Base-by-base conservation (phyloP, 1,140 invertebrate species). In the Eriocheir sinensis region DNA sequence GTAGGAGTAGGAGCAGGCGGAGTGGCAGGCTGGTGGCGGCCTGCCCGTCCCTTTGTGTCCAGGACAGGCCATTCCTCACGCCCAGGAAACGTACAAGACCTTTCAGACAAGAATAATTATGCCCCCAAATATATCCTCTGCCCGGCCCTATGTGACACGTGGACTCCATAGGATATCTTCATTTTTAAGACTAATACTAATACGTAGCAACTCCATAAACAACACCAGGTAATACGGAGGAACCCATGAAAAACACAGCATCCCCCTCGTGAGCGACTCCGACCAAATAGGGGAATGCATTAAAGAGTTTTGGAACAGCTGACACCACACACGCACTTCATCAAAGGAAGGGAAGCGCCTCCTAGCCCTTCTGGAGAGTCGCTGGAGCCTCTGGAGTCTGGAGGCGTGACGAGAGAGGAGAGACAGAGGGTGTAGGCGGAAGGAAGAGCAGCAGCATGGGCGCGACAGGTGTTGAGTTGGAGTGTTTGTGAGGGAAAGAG, bases 51-150 rank as follows among this genome's bases (percentile, higher is more conserved):
- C 60, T 72, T 72, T 72, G 60, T 72, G 27, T 72, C 21, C 60
- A 4, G 8, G 60, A 72, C 60, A 72, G 60, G 60, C 27, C 60
- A 72, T 72, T 72, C 27, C 17, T 72, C 60, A 72, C 60, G 60
- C 12, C 60, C 60, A 72, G 60, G 60, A 72, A 72, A 72, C 60
- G 27, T 72, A 72, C 60, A 72, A 72, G 60, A 72, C 60, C 60
- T 72, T 72, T 72, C 60, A n/a, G 27, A 72, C 60, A 72, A 72
- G 60, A 72, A 72, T 72, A 72, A 72, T 72, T 72, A 72, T n/a
- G n/a, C 4, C 60, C 27, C 60, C 21, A 21, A 72, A 72, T n/a
- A 72, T n/a, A 72, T 72, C 60, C 60, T 72, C 4, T n/a, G 27
- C 60, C 21, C n/a, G 60, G 27, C 60, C 21, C n/a, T 27, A 72